phyloP scores from a whole-genome alignment of 2,113 vertebrate genomes.

The Triplophysa siluroides region DNA sequence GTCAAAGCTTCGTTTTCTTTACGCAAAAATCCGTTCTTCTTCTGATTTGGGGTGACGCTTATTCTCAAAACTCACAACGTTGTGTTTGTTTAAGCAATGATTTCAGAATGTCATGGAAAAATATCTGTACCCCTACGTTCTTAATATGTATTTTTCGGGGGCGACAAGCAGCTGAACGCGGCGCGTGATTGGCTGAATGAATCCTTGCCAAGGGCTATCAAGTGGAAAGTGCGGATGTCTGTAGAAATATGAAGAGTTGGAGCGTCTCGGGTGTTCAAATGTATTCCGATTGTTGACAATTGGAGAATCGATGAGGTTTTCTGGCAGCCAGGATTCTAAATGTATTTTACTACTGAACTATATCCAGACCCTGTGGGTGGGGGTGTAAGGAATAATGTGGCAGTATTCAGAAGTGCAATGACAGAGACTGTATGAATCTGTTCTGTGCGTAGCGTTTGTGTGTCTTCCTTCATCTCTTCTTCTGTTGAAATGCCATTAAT shows the following conservation, averaged over 20 bases:
- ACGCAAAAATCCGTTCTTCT: not conserved
- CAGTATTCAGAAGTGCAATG: slow-evolving; percentile 66
- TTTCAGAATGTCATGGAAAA: slow-evolving; percentile 28
- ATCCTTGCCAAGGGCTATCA: slow-evolving; percentile 24
- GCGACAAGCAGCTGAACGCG: not conserved
- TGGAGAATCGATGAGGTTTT: slow-evolving; percentile 49
- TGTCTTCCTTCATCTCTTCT: not conserved
- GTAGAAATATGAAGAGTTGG: not conserved
- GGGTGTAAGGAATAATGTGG: slow-evolving; percentile 49
- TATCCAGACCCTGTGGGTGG: slow-evolving; percentile 53
- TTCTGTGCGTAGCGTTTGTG: slow-evolving; percentile 31
- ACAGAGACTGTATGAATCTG: slow-evolving; percentile 14
- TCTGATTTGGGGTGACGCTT: not conserved
- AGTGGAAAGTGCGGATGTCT: not conserved
- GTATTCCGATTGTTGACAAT: slow-evolving; percentile 54
- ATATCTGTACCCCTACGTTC: not conserved
- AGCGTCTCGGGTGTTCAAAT: slow-evolving; percentile 31
- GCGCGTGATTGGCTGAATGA: not conserved
- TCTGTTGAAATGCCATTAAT: not conserved
- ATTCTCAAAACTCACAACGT: not conserved
- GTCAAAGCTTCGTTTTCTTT: not conserved
- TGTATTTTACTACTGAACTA: slow-evolving; percentile 71
- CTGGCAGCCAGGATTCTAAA: slow-evolving; percentile 56
- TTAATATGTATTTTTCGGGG: slow-evolving; percentile 20
- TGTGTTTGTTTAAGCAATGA: not conserved